phyloP scores from a whole-genome alignment of 2,888 invertebrate genomes.

The Strigamia maritima region DNA sequence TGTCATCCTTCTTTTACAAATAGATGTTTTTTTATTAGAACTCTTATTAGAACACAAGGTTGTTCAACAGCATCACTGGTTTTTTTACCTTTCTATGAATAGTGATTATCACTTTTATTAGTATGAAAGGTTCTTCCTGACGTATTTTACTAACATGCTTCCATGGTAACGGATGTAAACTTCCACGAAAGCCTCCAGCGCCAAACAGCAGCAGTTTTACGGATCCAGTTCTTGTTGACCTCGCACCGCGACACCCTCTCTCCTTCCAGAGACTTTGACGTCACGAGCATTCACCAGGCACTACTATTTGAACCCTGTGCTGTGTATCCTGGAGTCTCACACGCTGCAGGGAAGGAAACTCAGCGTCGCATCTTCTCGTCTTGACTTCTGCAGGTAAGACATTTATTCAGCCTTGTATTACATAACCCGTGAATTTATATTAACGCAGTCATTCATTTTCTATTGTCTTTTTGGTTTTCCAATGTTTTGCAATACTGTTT shows the following conservation, averaged over 20 bases:
- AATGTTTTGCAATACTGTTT: background rate
- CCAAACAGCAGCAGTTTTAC: background rate
- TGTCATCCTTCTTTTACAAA: too few species aligned
- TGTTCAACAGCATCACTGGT: too few species aligned
- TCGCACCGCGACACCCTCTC: background rate
- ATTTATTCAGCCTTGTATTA: background rate
- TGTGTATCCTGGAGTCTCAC: background rate
- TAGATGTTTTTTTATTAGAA: too few species aligned
- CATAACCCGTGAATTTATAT: background rate
- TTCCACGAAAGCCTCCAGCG: conserved; percentile 5
- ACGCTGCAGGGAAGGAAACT: conserved; percentile 9
- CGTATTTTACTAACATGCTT: background rate
- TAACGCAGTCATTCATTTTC: background rate
- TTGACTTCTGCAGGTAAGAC: conserved; percentile 4
- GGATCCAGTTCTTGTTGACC: conserved; percentile 15
- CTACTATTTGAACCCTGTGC: conserved; percentile 1
- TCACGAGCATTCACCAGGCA: conserved; percentile 15
- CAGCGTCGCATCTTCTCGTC: background rate
- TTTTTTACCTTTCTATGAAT: too few species aligned
- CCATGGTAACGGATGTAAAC: background rate
- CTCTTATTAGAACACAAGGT: too few species aligned
- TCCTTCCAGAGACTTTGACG: background rate
- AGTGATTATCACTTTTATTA: too few species aligned
- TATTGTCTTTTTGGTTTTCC: background rate
- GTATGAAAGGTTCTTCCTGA: background rate